Base-by-base conservation (phyloP, 2,113 vertebrate genomes). In the Galbula dea region DNA sequence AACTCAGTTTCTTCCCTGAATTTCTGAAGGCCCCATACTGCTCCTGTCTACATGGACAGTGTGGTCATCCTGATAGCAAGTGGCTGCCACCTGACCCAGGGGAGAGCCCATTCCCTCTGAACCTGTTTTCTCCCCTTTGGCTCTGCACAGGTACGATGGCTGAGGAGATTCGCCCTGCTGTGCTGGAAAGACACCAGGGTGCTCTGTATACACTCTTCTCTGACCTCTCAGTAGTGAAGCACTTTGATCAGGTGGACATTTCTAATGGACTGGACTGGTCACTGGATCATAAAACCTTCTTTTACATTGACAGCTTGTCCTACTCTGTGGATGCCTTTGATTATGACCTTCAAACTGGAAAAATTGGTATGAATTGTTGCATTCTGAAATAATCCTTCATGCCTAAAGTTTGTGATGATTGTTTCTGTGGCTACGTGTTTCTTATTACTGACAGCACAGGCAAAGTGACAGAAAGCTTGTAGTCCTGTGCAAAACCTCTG, bases 211-310 rank as follows among this genome's bases (percentile, higher is more conserved):
- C 97, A 0, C 98, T 99, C 32, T 96, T 95, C 66, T 59, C 98
- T 0, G 96, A 98, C 87, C 97, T 95, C 94, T 97, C 97, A 0
- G 98, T 98, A 30, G 92, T 98, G 94, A 98, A 98, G 83, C 97
- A 98, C 88, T 98, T 99, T 36, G 97, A 98, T 86, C 97, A 98
- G 94, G 99, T 99, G 97, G 98, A 98, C 97, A 98, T 99, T 91
- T 99, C 99, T 36, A 99, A 99, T 5, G 99, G 99, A 29, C 86
- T 99, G 96, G 99, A 99, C 81, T 99, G 99, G 99, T 99, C 99
- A 0, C 91, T 98, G 81, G 99, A 99, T 93, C 98, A 98, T 89
- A 98, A 74, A 81, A 98, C 95, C 18, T 98, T 99, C 94, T 99
- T 98, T 94, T 99, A 99, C 96, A 98, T 99, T 4, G 99, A 99